phyloP scores from a whole-genome alignment of 2,113 vertebrate genomes.

The Oxygymnocypris stewartii region DNA sequence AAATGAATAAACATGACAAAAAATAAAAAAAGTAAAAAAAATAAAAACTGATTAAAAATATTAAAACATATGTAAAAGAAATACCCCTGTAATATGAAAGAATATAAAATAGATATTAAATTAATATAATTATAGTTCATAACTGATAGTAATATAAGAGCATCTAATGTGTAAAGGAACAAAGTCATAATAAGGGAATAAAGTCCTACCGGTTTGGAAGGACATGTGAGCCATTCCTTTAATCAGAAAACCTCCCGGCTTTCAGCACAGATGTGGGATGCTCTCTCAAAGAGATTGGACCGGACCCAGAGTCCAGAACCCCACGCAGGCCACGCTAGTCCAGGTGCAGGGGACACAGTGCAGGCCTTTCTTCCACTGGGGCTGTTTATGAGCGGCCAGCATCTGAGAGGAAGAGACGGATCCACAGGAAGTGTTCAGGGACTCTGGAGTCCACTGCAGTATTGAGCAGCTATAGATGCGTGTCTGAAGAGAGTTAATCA shows the following conservation, averaged over 20 bases:
- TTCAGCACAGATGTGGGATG: slow-evolving; percentile 14
- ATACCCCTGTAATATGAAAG: too few relatives aligned
- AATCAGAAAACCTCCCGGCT: neutral
- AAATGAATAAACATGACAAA: too few relatives aligned
- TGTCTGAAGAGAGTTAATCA: neutral
- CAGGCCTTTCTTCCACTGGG: slow-evolving; percentile 48
- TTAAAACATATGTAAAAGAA: too few relatives aligned
- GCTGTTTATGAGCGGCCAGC: slow-evolving; percentile 13
- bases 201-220: neutral
- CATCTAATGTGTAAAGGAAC: too few relatives aligned
- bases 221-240: neutral
- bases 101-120: too few relatives aligned
- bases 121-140: too few relatives aligned
- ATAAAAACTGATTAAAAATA: too few relatives aligned
- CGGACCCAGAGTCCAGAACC: slow-evolving; percentile 17
- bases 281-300: slow-evolving; percentile 33
- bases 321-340: neutral
- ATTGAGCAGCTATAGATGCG: slow-evolving; percentile 9
- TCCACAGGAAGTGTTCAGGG: slow-evolving; percentile 2
- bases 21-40: too few relatives aligned
- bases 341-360: slow-evolving; percentile 54
- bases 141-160: too few relatives aligned
- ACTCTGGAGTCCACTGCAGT: neutral
- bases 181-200: neutral
- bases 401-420: slow-evolving; percentile 37